phyloP scores from a whole-genome alignment of 2,888 invertebrate species.

The Frankliniella intonsa region DNA sequence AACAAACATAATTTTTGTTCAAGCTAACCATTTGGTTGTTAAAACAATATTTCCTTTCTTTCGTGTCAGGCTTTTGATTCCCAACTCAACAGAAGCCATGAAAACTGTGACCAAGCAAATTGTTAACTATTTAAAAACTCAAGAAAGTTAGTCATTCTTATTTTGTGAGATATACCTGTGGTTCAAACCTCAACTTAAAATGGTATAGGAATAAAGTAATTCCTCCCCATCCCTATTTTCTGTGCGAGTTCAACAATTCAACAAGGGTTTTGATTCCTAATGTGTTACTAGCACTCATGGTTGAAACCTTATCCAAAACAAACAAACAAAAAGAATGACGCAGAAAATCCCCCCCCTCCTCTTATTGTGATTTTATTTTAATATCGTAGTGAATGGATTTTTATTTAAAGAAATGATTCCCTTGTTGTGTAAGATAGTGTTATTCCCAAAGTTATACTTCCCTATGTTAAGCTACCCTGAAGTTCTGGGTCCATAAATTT shows the following conservation, averaged over 20 bases:
- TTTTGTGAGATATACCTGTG: not conserved
- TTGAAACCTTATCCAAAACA: not conserved
- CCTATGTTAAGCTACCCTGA: no score
- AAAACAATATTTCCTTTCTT: conserved; percentile 34
- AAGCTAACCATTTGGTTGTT: not conserved
- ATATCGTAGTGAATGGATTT: not conserved
- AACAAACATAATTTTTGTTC: not conserved
- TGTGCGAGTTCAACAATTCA: not conserved
- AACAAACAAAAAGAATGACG: not conserved
- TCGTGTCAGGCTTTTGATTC: conserved; percentile 69
- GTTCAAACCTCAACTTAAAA: not conserved
- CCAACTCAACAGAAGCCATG: conserved; percentile 85
- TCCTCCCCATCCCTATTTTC: not conserved
- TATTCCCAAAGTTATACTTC: no score
- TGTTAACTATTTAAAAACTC: conserved; percentile 55
- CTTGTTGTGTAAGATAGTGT: not conserved
- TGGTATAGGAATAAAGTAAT: not conserved
- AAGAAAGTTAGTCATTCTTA: conserved; percentile 30
- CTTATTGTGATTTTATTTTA: not conserved
- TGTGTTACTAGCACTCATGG: not conserved
- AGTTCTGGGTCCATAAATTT: no score
- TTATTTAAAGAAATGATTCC: not conserved
- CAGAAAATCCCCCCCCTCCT: not conserved
- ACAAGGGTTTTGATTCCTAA: not conserved
- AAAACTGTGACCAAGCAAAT: conserved; percentile 87